Percentiles rank a stretch among this genome's conserved stretches.
Evolutionary conservation across 2,797 vertebrate genomes (phyloP).

Genomic region (Todus mexicanus): DNA sequence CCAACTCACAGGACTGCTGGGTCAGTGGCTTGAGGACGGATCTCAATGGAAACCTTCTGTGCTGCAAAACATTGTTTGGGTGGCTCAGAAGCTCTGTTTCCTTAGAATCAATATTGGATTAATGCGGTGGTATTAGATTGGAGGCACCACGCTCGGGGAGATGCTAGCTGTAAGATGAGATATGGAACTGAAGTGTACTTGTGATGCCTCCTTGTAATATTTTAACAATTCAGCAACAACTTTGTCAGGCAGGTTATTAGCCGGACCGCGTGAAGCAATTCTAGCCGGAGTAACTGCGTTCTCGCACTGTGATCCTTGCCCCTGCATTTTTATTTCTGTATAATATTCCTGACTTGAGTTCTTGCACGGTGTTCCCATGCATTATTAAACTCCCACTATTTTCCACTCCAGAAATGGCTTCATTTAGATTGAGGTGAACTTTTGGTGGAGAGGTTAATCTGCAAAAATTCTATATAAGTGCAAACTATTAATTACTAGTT

Average conservation of each 20-base stretch:
- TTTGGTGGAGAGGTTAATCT: not conserved
- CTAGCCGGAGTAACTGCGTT: not conserved
- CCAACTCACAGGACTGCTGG: not conserved
- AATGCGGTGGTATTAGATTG: not conserved
- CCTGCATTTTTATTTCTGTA: constrained; percentile 23
- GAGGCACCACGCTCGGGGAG: not conserved
- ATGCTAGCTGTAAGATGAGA: constrained; percentile 9
- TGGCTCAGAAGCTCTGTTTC: not conserved
- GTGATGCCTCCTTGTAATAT: constrained; percentile 23
- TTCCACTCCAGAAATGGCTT: not conserved
- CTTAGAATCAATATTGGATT: not conserved
- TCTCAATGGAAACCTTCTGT: not conserved
- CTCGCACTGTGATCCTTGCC: not conserved
- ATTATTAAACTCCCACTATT: constrained; percentile 11
- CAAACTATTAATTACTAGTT: not conserved
- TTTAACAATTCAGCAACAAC: constrained; percentile 31
- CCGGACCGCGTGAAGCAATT: not conserved
- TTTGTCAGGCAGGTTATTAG: constrained; percentile 19
- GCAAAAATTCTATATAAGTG: not conserved
- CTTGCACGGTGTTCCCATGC: not conserved
- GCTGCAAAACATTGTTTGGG: not conserved
- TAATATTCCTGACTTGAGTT: not conserved
- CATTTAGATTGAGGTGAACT: not conserved
- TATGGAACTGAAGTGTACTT: constrained; percentile 20
- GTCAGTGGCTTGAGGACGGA: not conserved